phyloP scores from a whole-genome alignment of 2,888 invertebrate genomes.

The Xestia ashworthii region DNA sequence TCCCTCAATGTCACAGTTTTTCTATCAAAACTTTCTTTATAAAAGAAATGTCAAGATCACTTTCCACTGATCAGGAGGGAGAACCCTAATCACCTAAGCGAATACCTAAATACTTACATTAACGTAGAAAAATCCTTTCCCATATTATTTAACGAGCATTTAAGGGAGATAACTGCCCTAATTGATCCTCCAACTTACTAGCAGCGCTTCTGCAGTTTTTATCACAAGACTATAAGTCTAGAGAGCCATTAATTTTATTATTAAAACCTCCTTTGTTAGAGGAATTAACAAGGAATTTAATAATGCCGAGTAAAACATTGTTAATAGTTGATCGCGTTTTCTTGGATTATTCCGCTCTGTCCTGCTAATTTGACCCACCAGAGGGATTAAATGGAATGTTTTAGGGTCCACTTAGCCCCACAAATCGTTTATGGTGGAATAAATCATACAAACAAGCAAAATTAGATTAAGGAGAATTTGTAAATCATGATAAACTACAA shows the following conservation, averaged over 20 bases:
- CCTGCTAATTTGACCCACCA: background rate
- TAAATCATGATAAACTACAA: background rate
- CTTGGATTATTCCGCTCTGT: background rate
- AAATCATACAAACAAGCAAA: background rate
- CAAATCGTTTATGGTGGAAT: background rate
- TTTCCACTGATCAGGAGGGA: background rate
- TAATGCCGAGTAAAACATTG: slow-evolving; percentile 45
- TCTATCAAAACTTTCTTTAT: background rate
- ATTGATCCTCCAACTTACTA: slow-evolving; percentile 43
- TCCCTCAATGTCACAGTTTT: background rate
- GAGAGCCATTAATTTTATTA: slow-evolving; percentile 56
- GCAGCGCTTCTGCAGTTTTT: slow-evolving; percentile 43
- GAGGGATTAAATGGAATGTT: background rate
- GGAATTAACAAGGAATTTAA: slow-evolving; percentile 58
- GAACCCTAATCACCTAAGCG: background rate
- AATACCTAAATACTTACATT: background rate
- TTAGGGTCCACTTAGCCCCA: background rate
- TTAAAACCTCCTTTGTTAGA: slow-evolving; percentile 52
- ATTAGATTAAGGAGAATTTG: background rate
- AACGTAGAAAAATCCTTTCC: slow-evolving; percentile 11
- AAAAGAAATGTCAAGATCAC: background rate
- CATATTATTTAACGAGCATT: slow-evolving; percentile 39
- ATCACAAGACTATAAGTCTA: slow-evolving; percentile 29
- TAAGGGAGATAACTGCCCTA: slow-evolving; percentile 27
- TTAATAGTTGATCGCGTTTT: slow-evolving; percentile 24